Evolutionary conservation across 30 jellyfish, hydroid and myxozoan species (phyloP), one percentile per base, ranked within the genome.

Genomic region (Cassiopea xamachana): DNA sequence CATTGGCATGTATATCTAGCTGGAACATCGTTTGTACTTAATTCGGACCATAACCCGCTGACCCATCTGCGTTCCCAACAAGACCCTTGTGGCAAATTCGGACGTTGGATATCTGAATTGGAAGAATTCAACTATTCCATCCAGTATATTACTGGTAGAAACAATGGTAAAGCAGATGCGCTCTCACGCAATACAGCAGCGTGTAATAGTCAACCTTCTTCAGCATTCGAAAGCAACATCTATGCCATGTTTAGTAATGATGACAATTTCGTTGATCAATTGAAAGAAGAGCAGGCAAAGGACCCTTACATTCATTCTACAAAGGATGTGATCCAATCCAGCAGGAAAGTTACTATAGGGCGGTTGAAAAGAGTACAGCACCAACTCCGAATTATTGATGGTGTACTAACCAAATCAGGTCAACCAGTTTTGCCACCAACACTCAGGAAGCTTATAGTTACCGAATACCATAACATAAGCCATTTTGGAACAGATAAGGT

Each of bases 41-140:
- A 71, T 48, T 69, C 92, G 17, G 92, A 84, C 87, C 92, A 84
- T 70, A 84, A 84, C 73, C 92, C 92, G 51, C 76, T 84, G 1
- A 86, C 71, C 76, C 85, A 84, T 46, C 44, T 71, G 19, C 75
- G 92, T 4, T 62, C 49, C n/a, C 47, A 67, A 27, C 68, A 71
- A 75, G 92, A 84, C 92, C 92, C 92, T 43, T 55, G 84, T 84
- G 84, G 92, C 46, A 84, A 84, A 46, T 50, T 84, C 69, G 85
- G 74, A 67, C 49, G 92, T 17, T 84, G 75, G 84, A 46, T 70
- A 14, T 84, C 92, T 62, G 92, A 84, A 70, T 70, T 84, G 5
- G 76, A 84, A 72, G 85, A 84, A 84, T 84, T 17, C 75, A 69
- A 71, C 55, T 84, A 68, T 75, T 27, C 77, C 47, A 71, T 68